Evolutionary conservation across 2,797 vertebrate genomes (phyloP), one percentile per base, ranked within the genome.

Genomic region (Pseudomugil gertrudae): DNA sequence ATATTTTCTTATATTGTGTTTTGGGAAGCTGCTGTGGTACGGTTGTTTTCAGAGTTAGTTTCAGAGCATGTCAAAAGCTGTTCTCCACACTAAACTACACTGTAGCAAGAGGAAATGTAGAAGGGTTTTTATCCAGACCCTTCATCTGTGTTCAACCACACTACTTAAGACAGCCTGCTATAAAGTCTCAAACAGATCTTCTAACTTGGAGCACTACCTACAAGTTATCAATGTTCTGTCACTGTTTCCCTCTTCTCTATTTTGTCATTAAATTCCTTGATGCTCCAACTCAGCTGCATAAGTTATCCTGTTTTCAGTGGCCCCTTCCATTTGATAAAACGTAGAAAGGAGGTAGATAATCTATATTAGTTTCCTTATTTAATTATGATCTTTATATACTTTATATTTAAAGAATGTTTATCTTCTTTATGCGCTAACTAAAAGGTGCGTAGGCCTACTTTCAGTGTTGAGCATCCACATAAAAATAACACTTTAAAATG

Each of bases 381-480:
- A 87, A 89, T 87, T 81, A 87, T 78, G 75, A 90, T 86, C 78
- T 76, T 81, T 66, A 79, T 72, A 63, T 30, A 75, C 69, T 38
- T 71, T 68, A 84, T 83, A 79, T 82, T 67, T 62, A 80, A 30
- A 63, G 63, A 57, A 80, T 80, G 79, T 62, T 81, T 48, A 36
- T 13, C 35, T 36, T 60, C 47, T 40, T 76, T 77, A 27, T 66
- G 63, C 52, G 76, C 74, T 54, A 61, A 81, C 48, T 83, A 75
- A 33, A 80, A 87, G 65, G 72, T 80, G 68, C 62, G 35, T 7
- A 71, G n/a, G n/a, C n/a, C n/a, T n/a, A 9, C 36, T 40, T 40
- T 40, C 38, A 43, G n/a, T 43, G 38, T 1, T 43, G 17, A 5
- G 17, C 17, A 19, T 19, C 38, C 5, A 19, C 15, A 43, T 43